These are phyloP conservation scores for Scaptodrosophila lebanonensis DNA, from an alignment of 1,140 invertebrate species.

Conservation along the genomic window DNA sequence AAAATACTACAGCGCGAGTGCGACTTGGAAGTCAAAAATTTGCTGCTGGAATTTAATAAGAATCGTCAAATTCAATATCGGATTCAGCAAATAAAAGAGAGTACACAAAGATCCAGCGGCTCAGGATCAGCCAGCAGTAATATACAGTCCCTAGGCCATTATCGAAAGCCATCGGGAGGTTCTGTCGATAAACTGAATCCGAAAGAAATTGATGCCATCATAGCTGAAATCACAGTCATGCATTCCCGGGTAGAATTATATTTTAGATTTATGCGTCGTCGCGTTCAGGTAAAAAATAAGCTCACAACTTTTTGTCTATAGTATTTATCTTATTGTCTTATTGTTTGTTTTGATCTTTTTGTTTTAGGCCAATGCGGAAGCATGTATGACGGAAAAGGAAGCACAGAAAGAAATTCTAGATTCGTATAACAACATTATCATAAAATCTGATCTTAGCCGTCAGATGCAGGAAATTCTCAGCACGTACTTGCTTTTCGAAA, in stretches of 20 bases:
- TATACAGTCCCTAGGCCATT: constrained; percentile 71
- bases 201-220: constrained; percentile 90
- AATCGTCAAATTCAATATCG: constrained; percentile 84
- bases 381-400: constrained; percentile 78
- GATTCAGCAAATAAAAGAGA: constrained; percentile 82
- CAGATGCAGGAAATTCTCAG: constrained; percentile 94
- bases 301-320: neutral
- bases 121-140: constrained; percentile 38
- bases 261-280: constrained; percentile 89
- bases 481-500: constrained; percentile 94
- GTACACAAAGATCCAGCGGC: constrained; percentile 73
- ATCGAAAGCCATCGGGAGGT: constrained; percentile 70
- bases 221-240: constrained; percentile 94
- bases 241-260: constrained; percentile 95
- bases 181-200: constrained; percentile 84
- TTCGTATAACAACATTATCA: constrained; percentile 84
- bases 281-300: constrained; percentile 82
- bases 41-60: constrained; percentile 88
- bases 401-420: constrained; percentile 79
- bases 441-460: constrained; percentile 87
- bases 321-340: too few relatives aligned
- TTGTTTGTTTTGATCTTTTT: neutral
- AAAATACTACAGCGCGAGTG: constrained; percentile 91
- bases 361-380: constrained; percentile 83
- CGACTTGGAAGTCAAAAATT: constrained; percentile 84